Evolutionary conservation across 2,888 invertebrate species (phyloP).

Genomic region (Eulithis testata): DNA sequence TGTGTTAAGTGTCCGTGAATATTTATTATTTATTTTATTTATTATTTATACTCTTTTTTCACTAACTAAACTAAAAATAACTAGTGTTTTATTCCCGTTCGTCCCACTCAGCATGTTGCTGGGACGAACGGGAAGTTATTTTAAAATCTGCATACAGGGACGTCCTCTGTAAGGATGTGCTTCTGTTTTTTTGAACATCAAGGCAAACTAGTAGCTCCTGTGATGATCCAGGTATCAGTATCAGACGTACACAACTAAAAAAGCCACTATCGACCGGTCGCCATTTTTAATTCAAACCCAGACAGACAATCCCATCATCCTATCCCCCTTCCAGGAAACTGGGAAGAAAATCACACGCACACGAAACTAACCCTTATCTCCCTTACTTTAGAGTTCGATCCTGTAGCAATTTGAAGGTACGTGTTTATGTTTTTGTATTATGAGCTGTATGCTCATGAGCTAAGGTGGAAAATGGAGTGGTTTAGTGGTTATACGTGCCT

Average conservation of each 20-base stretch:
- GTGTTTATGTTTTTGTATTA: constrained; percentile 3
- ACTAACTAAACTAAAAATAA: too few species aligned
- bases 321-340: constrained; percentile 38
- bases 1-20: too few species aligned
- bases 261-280: constrained; percentile 28
- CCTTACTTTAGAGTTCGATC: neutral
- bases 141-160: too few species aligned
- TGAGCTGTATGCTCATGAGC: constrained; percentile 2
- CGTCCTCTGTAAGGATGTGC: too few species aligned
- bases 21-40: too few species aligned
- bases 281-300: constrained; percentile 63
- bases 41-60: too few species aligned
- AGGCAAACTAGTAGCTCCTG: too few species aligned
- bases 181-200: too few species aligned
- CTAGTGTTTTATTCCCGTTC: too few species aligned
- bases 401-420: neutral
- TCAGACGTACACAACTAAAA: constrained; percentile 24
- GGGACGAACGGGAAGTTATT: too few species aligned
- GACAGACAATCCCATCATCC: constrained; percentile 62
- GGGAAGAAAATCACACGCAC: constrained; percentile 4
- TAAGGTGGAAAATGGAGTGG: constrained; percentile 39
- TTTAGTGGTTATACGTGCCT: constrained; percentile 58
- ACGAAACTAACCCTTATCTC: constrained; percentile 4
- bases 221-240: constrained; percentile 8
- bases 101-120: too few species aligned